Evolutionary conservation across 2,113 vertebrate species (phyloP), one percentile per base, ranked within the genome.

Genomic region (Empidonax alnorum): DNA sequence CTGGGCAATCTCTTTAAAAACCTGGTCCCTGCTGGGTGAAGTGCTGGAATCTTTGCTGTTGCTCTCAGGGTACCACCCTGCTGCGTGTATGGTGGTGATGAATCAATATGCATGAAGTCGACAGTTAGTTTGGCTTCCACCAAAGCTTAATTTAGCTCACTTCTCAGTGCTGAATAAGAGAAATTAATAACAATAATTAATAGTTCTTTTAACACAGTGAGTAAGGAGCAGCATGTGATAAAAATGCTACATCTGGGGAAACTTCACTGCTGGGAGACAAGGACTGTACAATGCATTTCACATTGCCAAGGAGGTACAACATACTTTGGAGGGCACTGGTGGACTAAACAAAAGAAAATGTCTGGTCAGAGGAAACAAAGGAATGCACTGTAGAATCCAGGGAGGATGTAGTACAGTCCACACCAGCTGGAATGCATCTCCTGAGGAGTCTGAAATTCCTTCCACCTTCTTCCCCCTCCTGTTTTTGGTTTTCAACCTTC

Each of bases 341-440:
- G 90, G 52, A 78, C 52, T 93, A 75, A 97, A 95, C 79, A 86
- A 96, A 94, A 94, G 85, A 93, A 93, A 93, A 84, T 22, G 16
- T 97, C 76, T 74, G 79, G 88, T 90, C 68, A 74, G 61, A 94
- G 72, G 88, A 66, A 96, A 84, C 79, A 95, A 90, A 95, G 47
- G 92, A 95, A 97, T 96, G 93, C 31, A 41, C 80, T 93, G 76
- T 69, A 94, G 83, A 86, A 96, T 93, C 92, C 90, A 96, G 73
- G 68, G 81, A 95, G 93, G 82, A 95, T 94, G 75, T 88, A 95
- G 78, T 3, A 6, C 67, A 78, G 42, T 94, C 78, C 67, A 82
- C 4, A 22, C 17, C 2, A 41, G 80, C 90, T 96, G 90, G 94
- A 93, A 95, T 79, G 83, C 83, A 71, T 93, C 90, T 95, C 61